Evolutionary conservation across 2,888 invertebrate genomes (phyloP), one percentile per base, ranked within the genome.

Genomic region (Thymelicus sylvestris): DNA sequence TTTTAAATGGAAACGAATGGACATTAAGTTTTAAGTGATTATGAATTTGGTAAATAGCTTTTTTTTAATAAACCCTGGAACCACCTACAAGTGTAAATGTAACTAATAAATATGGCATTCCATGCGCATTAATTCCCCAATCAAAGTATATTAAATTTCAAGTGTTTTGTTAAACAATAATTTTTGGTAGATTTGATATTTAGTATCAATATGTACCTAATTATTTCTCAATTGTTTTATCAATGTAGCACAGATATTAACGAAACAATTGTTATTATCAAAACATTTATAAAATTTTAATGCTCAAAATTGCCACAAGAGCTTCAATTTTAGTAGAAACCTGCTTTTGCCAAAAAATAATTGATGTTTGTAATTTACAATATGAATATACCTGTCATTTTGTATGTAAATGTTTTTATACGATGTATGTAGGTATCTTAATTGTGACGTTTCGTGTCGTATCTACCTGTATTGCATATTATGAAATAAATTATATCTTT

Each of bases 321-420:
- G 24, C 38, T 39, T 68, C 67, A 62, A 68, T 62, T 68, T 68
- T 44, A 44, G 15, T 68, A 68, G 67, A 15, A 61, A 55, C 24
- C n/a, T 57, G 66, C 57, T 66, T 19, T 66, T 66, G 66, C 55
- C 13, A 55, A 55, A 55, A 31, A 31, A 2, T 1, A 24, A 3
- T 55, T 55, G 24, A 10, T 10, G 55, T 55, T 55, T 24, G 55
- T 24, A 24, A 12, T 55, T 55, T 52, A 19, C 19, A 24, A 19
- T 55, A 55, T 24, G 55, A 63, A 24, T 62, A 38, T 24, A 52
- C 61, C 57, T 50, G 31, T 55, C 55, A 24, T 65, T 15, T 24
- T 48, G 59, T 62, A 71, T 71, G 62, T 67, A 39, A 38, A 31
- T 31, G 24, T 15, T 66, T 66, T 66, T n/a, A 69, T 55, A 47